phyloP scores from a whole-genome alignment of 2,113 vertebrate species.

The Dicaeum eximium region DNA sequence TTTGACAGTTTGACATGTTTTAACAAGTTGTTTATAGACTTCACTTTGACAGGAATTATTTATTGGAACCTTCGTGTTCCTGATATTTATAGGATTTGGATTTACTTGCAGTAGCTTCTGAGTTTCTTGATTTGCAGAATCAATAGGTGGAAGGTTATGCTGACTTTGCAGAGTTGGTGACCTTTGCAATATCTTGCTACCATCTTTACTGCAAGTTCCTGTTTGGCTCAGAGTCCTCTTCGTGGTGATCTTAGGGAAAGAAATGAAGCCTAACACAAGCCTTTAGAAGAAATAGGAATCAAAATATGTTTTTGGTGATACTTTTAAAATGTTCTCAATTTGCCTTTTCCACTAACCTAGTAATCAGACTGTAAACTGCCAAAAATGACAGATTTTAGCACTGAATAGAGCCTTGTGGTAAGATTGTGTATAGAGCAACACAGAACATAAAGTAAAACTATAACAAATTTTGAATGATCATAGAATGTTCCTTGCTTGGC shows the following conservation, averaged over 20 bases:
- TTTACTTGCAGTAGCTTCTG: slow-evolving; percentile 4
- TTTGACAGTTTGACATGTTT: slow-evolving; percentile 18
- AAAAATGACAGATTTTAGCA: background rate
- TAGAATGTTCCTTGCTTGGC: background rate
- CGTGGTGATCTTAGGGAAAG: background rate
- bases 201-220: background rate
- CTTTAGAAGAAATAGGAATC: background rate
- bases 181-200: background rate
- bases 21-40: slow-evolving; percentile 18
- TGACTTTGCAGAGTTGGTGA: slow-evolving; percentile 1
- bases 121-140: slow-evolving; percentile 7
- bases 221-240: background rate
- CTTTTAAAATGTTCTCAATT: background rate
- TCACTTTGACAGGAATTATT: slow-evolving; percentile 5
- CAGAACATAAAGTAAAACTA: background rate
- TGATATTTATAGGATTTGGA: slow-evolving; percentile 20
- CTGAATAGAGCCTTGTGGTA: background rate
- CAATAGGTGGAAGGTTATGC: background rate
- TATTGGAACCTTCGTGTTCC: background rate
- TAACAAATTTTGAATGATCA: background rate
- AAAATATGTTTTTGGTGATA: background rate
- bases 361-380: background rate
- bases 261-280: background rate
- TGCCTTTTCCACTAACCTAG: background rate
- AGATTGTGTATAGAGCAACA: background rate